Evolutionary conservation across 23 tunicate species (phyloP).

Genomic region (Pegea sp.): DNA sequence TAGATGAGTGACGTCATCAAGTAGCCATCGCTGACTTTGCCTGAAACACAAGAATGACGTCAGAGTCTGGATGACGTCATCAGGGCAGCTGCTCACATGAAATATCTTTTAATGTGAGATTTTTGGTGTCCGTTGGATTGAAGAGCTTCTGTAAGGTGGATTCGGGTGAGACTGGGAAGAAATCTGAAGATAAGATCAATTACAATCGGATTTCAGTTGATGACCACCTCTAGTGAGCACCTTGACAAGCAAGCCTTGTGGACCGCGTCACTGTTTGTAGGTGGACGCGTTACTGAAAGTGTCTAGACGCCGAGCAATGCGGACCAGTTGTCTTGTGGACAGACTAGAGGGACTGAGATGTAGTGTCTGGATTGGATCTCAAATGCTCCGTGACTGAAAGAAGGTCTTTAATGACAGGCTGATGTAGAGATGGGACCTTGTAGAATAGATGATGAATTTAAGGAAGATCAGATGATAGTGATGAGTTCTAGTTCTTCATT

Average conservation of each 20-base stretch:
- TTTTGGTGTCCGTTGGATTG: constrained; percentile 31
- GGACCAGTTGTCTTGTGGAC: constrained; percentile 67
- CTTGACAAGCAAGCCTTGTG: constrained; percentile 93
- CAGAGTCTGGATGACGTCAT: no score
- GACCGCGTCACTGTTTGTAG: constrained; percentile 38
- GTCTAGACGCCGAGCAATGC: constrained; percentile 47
- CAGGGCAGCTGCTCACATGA: constrained; percentile 28
- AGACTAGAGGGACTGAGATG: constrained; percentile 32
- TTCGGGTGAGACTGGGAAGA: constrained; percentile 68
- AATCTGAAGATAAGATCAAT: constrained; percentile 22
- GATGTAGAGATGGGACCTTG: constrained; percentile 41
- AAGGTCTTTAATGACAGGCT: constrained; percentile 21
- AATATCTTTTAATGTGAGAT: constrained; percentile 43
- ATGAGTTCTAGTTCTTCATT: constrained; percentile 72
- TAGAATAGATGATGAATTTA: no score
- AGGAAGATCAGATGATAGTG: no score
- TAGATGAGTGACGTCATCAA: constrained; percentile 33
- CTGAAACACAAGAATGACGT: constrained; percentile 1
- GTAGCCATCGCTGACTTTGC: constrained; percentile 40
- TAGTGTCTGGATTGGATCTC: constrained; percentile 45
- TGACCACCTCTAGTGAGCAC: no score
- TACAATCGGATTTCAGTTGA: no score
- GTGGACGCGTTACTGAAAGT: constrained; percentile 1
- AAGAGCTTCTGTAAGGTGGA: constrained; percentile 34
- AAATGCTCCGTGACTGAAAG: constrained; percentile 32